Evolutionary conservation across 2,888 invertebrate species (phyloP), one percentile per base, ranked within the genome.

Genomic region (Lissonota sp.): DNA sequence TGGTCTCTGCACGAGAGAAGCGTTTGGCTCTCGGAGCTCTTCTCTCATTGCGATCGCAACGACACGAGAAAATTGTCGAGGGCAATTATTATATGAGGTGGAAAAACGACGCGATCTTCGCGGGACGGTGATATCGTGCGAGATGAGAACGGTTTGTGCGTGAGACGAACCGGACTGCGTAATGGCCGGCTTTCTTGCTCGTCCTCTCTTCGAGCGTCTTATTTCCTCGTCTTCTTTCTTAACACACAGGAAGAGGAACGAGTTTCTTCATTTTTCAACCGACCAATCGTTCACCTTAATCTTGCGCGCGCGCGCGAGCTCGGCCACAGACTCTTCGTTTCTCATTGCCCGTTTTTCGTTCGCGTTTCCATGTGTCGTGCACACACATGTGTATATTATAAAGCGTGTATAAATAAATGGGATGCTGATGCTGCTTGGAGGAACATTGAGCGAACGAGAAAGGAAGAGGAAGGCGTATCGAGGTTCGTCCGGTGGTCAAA

Each of bases 231-330:
- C 73, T 73, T 49, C 66, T 66, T 26, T 55, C 78, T 78, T 62
- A 60, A 71, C 70, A 84, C 85, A 87, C 88, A 89, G 89, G 89
- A 90, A 90, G 88, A 88, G 87, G 88, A 90, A 90, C 89, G 87
- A 90, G 89, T 90, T 90, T 88, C 88, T 87, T 85, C 86, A 87
- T 89, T 89, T 90, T 90, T 90, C 88, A 85, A 78, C 73, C 66
- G 80, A 84, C 86, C 88, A 89, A 90, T 90, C 90, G 88, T 85
- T 85, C 84, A 85, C 88, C 86, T 88, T 87, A 88, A 89, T 88
- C 87, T 86, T 84, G 74, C 14, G n/a, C 84, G 72, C 14, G n/a
- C 74, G 66, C 49, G 53, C 63, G 80, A n/a, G n/a, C n/a, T n/a
- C 71, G 75, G 60, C 78, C 80, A 57, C 39, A 74, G 75, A 73